phyloP scores from a whole-genome alignment of 1,140 invertebrate genomes.

The Drosophila pectinifera region DNA sequence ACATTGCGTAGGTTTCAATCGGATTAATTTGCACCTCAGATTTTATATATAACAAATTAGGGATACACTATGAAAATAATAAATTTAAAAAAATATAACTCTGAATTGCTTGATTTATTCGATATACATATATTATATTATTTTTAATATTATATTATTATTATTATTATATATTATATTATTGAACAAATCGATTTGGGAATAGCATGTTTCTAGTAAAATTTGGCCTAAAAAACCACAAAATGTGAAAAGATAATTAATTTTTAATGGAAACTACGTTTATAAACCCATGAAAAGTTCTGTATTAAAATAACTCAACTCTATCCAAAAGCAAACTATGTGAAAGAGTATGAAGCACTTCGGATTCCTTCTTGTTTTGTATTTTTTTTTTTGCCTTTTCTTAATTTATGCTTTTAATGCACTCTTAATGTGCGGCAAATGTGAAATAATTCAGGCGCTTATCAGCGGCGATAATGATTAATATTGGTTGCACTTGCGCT shows the following conservation, averaged over 20 bases:
- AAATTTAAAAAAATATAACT: background rate
- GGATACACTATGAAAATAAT: background rate
- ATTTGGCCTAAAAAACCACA: too few relatives aligned
- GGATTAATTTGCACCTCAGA: constrained; percentile 13
- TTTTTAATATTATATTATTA: too few relatives aligned
- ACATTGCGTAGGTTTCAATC: constrained; percentile 5
- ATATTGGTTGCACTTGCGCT: constrained; percentile 58
- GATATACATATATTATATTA: too few relatives aligned
- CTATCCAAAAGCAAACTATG: too few relatives aligned
- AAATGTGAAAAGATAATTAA: too few relatives aligned
- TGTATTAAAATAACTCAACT: too few relatives aligned
- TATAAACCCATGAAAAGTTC: background rate
- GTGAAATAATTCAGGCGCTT: constrained; percentile 78
- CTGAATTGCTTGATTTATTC: too few relatives aligned
- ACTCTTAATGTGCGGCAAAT: constrained; percentile 75
- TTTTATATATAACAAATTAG: background rate
- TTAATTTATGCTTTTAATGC: constrained; percentile 78
- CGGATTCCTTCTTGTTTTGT: background rate
- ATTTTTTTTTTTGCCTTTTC: constrained; percentile 28
- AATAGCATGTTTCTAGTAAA: too few relatives aligned
- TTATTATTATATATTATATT: too few relatives aligned
- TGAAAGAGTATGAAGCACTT: background rate
- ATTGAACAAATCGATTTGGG: too few relatives aligned
- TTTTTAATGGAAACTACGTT: background rate
- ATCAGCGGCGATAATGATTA: constrained; percentile 80